Conservation (phyloP, 2,113 vertebrate genomes). For the Anolis sagrei region DNA sequence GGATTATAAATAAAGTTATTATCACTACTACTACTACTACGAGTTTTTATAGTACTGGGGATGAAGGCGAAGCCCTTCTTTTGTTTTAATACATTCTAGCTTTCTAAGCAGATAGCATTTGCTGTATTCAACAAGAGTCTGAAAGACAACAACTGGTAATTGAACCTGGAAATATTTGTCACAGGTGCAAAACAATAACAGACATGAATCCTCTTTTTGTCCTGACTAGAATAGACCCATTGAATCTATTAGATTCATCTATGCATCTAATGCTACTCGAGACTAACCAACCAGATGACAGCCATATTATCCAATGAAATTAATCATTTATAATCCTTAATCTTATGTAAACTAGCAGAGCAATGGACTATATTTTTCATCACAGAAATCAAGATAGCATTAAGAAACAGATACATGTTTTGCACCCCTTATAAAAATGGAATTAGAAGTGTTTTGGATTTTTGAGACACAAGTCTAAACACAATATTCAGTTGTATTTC, state of each 20-base stretch:
- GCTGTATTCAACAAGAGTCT: neutral
- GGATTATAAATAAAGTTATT: too few species aligned
- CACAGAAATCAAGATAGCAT: neutral
- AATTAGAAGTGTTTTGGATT: too few species aligned
- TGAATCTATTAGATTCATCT: too few species aligned
- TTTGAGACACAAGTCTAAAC: too few species aligned
- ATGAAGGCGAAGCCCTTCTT: neutral
- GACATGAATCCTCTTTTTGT: neutral
- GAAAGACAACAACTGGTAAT: too few species aligned
- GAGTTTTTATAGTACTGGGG: neutral
- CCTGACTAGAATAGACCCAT: too few species aligned
- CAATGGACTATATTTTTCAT: constrained; percentile 6
- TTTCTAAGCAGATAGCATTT: too few species aligned
- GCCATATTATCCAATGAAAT: constrained; percentile 2
- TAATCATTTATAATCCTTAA: neutral
- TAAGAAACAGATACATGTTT: neutral
- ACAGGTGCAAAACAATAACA: neutral
- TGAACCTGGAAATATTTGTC: neutral
- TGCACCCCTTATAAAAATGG: too few species aligned
- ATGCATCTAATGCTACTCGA: too few species aligned
- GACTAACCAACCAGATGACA: neutral
- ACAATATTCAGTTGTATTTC: too few species aligned
- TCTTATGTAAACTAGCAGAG: neutral
- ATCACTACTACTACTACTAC: too few species aligned
- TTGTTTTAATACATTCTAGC: neutral